phyloP scores from a whole-genome alignment of 2,888 invertebrate species.

The Tineola bisselliella region DNA sequence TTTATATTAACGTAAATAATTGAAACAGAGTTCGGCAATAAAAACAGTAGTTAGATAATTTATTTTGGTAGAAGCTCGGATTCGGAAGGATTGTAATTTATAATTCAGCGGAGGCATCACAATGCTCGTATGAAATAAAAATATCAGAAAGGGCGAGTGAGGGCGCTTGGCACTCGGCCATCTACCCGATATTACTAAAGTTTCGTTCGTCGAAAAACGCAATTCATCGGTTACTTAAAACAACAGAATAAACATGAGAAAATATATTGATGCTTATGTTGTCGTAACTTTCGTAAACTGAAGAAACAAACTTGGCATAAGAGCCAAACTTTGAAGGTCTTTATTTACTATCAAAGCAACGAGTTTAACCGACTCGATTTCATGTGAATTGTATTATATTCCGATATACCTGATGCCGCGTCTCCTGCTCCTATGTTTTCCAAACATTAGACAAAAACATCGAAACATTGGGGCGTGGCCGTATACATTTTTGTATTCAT shows the following conservation, averaged over 20 bases:
- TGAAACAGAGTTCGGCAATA: not conserved
- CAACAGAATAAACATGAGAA: slow-evolving; percentile 8
- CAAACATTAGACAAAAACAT: too few relatives aligned
- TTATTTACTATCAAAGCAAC: slow-evolving; percentile 20
- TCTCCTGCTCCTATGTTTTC: too few relatives aligned
- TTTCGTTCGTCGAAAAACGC: slow-evolving; percentile 26
- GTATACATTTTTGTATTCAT: too few relatives aligned
- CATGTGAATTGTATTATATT: not conserved
- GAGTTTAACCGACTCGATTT: slow-evolving; percentile 25
- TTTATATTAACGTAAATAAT: not conserved
- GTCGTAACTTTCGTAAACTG: not conserved
- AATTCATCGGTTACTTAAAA: slow-evolving; percentile 21
- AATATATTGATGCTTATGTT: not conserved
- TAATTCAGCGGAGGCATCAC: slow-evolving; percentile 28
- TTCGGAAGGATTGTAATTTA: slow-evolving; percentile 18
- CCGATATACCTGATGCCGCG: not conserved
- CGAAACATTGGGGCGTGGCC: too few relatives aligned
- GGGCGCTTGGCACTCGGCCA: slow-evolving; percentile 44
- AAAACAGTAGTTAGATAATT: not conserved
- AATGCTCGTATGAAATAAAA: slow-evolving; percentile 47
- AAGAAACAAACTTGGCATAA: not conserved
- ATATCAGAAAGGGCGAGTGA: slow-evolving; percentile 36
- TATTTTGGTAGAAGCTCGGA: not conserved
- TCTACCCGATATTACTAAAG: slow-evolving; percentile 39
- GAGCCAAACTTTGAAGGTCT: not conserved